Conservation (phyloP, 2,888 invertebrate genomes). For the Cephus sareptanus region DNA sequence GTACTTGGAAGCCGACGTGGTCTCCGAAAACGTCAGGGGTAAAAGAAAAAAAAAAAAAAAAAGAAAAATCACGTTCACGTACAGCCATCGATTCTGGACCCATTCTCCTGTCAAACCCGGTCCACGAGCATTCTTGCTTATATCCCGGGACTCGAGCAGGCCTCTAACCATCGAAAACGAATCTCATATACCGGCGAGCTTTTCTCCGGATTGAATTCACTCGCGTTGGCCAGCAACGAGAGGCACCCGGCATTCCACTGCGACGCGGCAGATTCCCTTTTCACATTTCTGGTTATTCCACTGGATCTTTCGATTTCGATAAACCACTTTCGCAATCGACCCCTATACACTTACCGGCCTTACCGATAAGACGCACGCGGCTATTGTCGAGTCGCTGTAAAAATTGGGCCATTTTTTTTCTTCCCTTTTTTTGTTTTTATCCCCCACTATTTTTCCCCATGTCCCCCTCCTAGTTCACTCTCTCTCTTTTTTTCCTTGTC, state of each 20-base stretch:
- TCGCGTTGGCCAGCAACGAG: not conserved
- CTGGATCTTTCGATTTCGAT: too few relatives aligned
- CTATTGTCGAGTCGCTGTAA: too few relatives aligned
- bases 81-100: conserved; percentile 37
- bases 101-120: conserved; percentile 38
- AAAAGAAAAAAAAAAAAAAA: too few relatives aligned
- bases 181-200: conserved; percentile 27
- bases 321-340: too few relatives aligned
- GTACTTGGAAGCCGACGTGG: too few relatives aligned
- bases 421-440: conserved; percentile 13
- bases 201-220: conserved; percentile 7
- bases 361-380: not conserved
- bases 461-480: conserved; percentile 13
- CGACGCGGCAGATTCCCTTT: too few relatives aligned
- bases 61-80: not conserved
- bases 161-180: conserved; percentile 40
- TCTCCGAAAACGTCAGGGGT: too few relatives aligned
- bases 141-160: too few relatives aligned
- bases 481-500: too few relatives aligned
- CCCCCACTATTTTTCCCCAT: conserved; percentile 29
- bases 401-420: not conserved
- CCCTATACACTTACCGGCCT: conserved; percentile 13
- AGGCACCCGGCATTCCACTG: too few relatives aligned
- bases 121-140: conserved; percentile 28
- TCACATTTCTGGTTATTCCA: too few relatives aligned